phyloP scores from a whole-genome alignment of 2,113 vertebrate species.

The Hemiscyllium ocellatum region DNA sequence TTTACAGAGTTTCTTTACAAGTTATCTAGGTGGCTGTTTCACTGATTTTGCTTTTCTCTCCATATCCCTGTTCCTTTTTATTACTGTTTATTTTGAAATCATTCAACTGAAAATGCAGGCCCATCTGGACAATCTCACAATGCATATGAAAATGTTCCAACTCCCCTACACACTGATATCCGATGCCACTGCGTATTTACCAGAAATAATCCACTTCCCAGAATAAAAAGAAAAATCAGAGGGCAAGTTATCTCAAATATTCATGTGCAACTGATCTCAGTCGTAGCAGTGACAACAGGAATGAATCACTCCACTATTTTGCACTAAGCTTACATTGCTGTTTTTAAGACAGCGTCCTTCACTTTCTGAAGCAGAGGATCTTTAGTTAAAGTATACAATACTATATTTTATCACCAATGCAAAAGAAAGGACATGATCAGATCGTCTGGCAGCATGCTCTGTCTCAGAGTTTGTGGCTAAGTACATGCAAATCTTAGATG shows the following conservation, averaged over 20 bases:
- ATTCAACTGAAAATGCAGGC: background rate
- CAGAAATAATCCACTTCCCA: background rate
- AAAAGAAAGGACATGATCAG: no score
- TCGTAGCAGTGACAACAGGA: background rate
- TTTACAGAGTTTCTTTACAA: background rate
- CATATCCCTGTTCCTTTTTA: background rate
- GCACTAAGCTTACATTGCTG: background rate
- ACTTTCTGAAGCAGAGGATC: no score
- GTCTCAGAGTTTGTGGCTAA: no score
- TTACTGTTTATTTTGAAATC: background rate
- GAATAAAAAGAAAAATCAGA: background rate
- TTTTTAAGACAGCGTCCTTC: background rate
- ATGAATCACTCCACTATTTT: background rate
- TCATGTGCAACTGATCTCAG: background rate
- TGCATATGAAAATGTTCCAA: background rate
- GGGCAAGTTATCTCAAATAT: background rate
- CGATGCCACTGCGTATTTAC: background rate
- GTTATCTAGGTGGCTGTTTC: background rate
- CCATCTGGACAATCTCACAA: background rate
- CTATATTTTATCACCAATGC: no score
- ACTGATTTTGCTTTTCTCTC: background rate
- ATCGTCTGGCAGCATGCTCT: no score
- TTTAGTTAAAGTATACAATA: no score
- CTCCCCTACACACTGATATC: background rate
- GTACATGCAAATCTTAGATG: no score